Evolutionary conservation across 2,797 vertebrate species (phyloP).

Genomic region (Leptodactylus fallax): DNA sequence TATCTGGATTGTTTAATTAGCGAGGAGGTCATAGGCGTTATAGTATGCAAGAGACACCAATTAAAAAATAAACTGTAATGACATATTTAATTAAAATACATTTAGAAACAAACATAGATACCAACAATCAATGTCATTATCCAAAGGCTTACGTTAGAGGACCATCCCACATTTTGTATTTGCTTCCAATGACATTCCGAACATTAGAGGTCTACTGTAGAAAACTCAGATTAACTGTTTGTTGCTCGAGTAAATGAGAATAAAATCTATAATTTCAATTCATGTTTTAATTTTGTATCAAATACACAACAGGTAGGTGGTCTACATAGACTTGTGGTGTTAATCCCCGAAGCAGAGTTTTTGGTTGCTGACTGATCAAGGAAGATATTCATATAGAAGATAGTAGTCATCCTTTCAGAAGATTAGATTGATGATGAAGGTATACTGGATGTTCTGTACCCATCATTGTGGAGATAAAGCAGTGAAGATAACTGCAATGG

Average conservation of each 20-base stretch:
- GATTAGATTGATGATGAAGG: no score
- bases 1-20: slow-evolving; percentile 39
- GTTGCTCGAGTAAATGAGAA: neutral
- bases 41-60: neutral
- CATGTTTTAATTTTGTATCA: neutral
- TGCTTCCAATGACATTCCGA: neutral
- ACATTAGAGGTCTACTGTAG: neutral
- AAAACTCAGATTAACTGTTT: neutral
- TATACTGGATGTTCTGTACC: no score
- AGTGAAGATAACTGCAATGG: no score
- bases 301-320: no score
- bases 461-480: no score
- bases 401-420: no score
- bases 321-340: no score
- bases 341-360: no score
- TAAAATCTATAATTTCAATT: neutral
- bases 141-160: neutral
- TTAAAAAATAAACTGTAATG: slow-evolving; percentile 37
- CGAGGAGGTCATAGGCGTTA: neutral
- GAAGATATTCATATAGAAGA: no score
- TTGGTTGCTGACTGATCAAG: no score
- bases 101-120: neutral
- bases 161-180: neutral
- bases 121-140: neutral
- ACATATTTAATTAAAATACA: slow-evolving; percentile 32